Conservation (phyloP, 2,888 invertebrate genomes). For the Trisateles emortualis region DNA sequence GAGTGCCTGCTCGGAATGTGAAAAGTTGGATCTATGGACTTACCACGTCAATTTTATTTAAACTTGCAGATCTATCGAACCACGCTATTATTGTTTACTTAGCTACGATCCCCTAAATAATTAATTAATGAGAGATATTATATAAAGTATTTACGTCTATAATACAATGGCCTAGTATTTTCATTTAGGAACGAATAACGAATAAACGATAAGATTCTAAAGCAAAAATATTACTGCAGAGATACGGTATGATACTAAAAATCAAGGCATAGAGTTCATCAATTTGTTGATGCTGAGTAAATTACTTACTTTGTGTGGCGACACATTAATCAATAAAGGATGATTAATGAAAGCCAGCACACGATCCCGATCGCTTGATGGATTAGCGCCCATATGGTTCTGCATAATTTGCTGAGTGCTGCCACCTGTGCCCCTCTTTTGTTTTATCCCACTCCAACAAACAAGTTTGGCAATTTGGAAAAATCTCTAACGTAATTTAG, state of each 20-base stretch:
- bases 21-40: no score
- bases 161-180: no score
- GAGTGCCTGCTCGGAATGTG: no score
- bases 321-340: slow-evolving; percentile 85
- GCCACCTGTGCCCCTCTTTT: slow-evolving; percentile 76
- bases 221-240: no score
- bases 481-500: slow-evolving; percentile 26
- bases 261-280: slow-evolving; percentile 66
- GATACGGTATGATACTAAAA: slow-evolving; percentile 51
- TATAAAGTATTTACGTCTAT: no score
- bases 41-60: no score
- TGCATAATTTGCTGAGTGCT: slow-evolving; percentile 82
- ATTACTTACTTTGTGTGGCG: slow-evolving; percentile 78
- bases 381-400: slow-evolving; percentile 84
- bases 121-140: no score
- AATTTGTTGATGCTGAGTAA: slow-evolving; percentile 69
- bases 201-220: no score
- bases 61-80: no score
- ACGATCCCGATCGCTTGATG: slow-evolving; percentile 81
- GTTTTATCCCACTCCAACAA: slow-evolving; percentile 53
- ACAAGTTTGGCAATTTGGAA: slow-evolving; percentile 36
- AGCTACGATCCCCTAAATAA: no score
- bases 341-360: slow-evolving; percentile 81
- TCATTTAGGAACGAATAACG: no score
- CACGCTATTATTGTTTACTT: no score